These are phyloP conservation scores for Osmerus mordax DNA, from an alignment of 2,113 vertebrate species.

Conservation along the genomic window DNA sequence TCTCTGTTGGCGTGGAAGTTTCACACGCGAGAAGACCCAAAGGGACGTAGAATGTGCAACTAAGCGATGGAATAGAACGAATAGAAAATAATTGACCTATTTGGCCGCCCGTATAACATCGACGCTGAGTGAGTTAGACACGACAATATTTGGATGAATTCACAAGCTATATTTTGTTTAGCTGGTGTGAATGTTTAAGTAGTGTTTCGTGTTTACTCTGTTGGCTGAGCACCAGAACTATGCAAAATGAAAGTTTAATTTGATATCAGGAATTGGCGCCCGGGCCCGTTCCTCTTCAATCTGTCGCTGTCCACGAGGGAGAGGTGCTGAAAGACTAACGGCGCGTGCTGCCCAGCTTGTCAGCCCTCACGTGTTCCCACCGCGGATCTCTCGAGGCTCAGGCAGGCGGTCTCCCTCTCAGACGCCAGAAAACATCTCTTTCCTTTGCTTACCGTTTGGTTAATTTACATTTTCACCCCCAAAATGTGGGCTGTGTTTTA, in stretches of 20 bases:
- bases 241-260: conserved; percentile 26
- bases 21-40: neutral
- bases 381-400: neutral
- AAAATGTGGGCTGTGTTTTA: neutral
- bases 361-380: conserved; percentile 4
- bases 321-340: conserved; percentile 27
- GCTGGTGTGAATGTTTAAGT: neutral
- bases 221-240: conserved; percentile 7
- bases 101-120: neutral
- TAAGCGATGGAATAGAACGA: neutral
- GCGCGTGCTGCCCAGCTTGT: neutral
- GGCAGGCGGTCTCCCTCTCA: neutral
- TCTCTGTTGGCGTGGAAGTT: too few relatives aligned
- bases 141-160: neutral
- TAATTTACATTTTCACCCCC: neutral
- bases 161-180: neutral
- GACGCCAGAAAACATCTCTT: neutral
- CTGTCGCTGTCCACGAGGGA: conserved; percentile 30
- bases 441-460: neutral
- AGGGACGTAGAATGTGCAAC: conserved; percentile 3
- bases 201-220: conserved; percentile 4
- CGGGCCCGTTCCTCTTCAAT: conserved; percentile 31
- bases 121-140: neutral
- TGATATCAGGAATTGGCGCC: conserved; percentile 25
- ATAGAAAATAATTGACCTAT: conserved; percentile 4